phyloP scores from a whole-genome alignment of 2,113 vertebrate species.

The Cebus imitator region DNA sequence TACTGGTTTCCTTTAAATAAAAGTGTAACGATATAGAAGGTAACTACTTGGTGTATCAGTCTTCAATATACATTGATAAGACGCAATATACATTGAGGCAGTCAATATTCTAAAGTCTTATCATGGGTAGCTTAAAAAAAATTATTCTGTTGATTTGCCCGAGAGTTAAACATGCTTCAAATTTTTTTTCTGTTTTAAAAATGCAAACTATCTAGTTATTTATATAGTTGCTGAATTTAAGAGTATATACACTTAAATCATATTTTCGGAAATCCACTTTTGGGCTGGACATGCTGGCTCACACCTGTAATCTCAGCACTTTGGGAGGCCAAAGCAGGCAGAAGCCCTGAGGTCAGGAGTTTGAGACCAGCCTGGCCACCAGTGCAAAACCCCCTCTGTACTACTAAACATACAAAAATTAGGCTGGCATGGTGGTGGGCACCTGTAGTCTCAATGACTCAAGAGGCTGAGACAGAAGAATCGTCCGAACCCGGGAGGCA shows the following conservation, averaged over 20 bases:
- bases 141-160: neutral
- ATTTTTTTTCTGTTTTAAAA: neutral
- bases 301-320: too few relatives aligned
- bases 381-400: too few relatives aligned
- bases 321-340: too few relatives aligned
- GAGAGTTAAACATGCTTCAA: neutral
- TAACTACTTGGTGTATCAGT: neutral
- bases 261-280: neutral
- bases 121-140: neutral
- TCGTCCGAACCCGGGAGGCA: too few relatives aligned
- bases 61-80: neutral
- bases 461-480: too few relatives aligned
- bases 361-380: too few relatives aligned
- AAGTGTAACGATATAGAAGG: neutral
- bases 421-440: too few relatives aligned
- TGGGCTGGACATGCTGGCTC: neutral
- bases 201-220: neutral
- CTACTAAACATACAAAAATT: too few relatives aligned
- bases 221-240: neutral
- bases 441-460: too few relatives aligned
- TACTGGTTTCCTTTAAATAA: neutral
- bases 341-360: too few relatives aligned
- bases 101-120: neutral
- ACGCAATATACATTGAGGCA: neutral
- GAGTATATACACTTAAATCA: neutral